These are phyloP conservation scores for Boloria selene DNA, from an alignment of 2,888 invertebrate genomes.

Conservation along the genomic window DNA sequence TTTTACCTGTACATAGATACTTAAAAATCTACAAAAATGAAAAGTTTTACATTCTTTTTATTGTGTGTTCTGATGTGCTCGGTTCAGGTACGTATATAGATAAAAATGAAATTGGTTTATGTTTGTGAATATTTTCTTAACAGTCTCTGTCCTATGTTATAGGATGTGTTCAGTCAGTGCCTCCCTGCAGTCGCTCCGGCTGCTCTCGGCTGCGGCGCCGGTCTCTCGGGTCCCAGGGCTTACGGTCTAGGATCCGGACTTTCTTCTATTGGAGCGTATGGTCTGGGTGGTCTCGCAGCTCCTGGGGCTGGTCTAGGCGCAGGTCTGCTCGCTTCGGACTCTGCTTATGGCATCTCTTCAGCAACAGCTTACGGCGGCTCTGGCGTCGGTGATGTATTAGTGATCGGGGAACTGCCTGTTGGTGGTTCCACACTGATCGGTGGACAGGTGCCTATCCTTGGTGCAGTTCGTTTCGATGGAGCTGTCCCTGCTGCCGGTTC, in stretches of 20 bases:
- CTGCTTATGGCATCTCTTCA: no score
- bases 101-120: neutral
- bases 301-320: no score
- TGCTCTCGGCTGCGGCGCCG: neutral
- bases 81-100: neutral
- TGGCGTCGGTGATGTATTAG: no score
- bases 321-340: no score
- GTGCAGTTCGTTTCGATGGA: no score
- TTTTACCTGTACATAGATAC: neutral
- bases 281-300: neutral
- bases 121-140: no score
- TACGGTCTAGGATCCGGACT: neutral
- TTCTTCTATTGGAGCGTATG: neutral
- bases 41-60: neutral
- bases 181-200: neutral
- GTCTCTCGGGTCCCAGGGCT: neutral
- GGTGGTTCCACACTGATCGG: no score
- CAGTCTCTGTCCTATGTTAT: neutral
- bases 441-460: no score
- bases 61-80: neutral
- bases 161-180: constrained; percentile 1
- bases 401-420: no score
- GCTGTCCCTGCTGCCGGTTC: no score
- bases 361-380: no score
- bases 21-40: neutral